Evolutionary conservation across 2,888 invertebrate genomes (phyloP).

Genomic region (Rugalucina vietnamica): DNA sequence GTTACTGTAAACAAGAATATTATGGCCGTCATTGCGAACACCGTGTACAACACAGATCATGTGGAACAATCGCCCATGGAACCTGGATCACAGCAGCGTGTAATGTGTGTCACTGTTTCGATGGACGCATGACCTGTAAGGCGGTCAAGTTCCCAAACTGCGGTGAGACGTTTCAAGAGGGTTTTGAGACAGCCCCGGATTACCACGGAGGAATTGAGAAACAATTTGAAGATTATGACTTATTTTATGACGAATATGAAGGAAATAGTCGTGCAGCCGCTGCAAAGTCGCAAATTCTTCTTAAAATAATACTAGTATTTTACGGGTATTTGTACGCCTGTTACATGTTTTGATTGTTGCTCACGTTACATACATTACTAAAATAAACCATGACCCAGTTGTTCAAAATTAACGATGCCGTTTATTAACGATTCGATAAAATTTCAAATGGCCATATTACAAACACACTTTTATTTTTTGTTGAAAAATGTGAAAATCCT

Average conservation of each 20-base stretch:
- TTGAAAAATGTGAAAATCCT: no score
- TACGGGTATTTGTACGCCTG: no score
- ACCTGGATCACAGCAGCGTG: constrained; percentile 67
- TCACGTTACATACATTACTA: no score
- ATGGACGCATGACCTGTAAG: constrained; percentile 62
- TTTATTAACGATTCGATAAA: no score
- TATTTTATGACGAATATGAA: constrained; percentile 46
- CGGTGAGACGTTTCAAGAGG: constrained; percentile 48
- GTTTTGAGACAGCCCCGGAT: constrained; percentile 37
- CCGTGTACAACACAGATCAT: constrained; percentile 46
- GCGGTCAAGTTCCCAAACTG: constrained; percentile 56
- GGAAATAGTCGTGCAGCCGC: no score
- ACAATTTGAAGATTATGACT: constrained; percentile 48
- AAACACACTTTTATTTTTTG: no score
- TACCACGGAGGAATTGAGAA: constrained; percentile 51
- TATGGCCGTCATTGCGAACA: constrained; percentile 68
- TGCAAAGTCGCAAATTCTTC: no score
- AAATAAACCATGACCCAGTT: no score
- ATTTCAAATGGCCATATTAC: no score
- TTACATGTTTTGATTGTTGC: no score
- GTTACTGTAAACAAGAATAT: constrained; percentile 60
- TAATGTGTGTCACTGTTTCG: constrained; percentile 69
- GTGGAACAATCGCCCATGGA: constrained; percentile 63
- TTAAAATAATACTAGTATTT: no score
- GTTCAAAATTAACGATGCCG: no score